Evolutionary conservation across 2,888 invertebrate genomes (phyloP), one percentile per base, ranked within the genome.

Genomic region (Leucozona laternaria): DNA sequence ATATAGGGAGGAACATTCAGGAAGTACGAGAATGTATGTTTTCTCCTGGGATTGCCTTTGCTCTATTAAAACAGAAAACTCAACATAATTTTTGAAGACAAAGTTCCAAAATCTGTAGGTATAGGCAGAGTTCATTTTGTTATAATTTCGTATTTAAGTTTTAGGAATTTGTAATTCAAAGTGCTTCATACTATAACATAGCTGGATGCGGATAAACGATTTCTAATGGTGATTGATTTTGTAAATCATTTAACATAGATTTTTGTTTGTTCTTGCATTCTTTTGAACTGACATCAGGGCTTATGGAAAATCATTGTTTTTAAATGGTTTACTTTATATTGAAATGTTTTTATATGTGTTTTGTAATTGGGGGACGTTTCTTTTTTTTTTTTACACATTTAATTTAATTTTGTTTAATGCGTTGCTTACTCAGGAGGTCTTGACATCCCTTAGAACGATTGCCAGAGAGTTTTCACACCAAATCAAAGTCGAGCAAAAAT

Each of bases 161-260:
- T 64, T n/a, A 15, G 22, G 71, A 66, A 80, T 71, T 37, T 37
- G 83, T 79, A 79, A 84, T 79, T 75, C 71, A 75, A 79, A 45
- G 43, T 40, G 13, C 15, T 17, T 40, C 20, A 58, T 8, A 5
- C 5, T 34, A 22, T 4, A 10, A 40, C 37, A 22, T 48, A 50
- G 28, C 22, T 60, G 22, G 73, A 64, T 75, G 37, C 62, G 78
- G 62, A 79, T 84, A 79, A 84, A 58, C 57, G 79, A 62, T 64
- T 75, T 70, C 55, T 70, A 84, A 79, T 84, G 75, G 64, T 68
- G 83, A 75, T 62, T 79, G 79, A 70, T 75, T 84, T 70, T 57
- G 43, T 79, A 79, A 79, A 83, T 79, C 70, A 78, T 73, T 83
- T n/a, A n/a, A n/a, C n/a, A n/a, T n/a, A n/a, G 28, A 11, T 64